These are phyloP conservation scores for Poeciliopsis turneri DNA, from an alignment of 2,797 vertebrate species.

Conservation along the genomic window DNA sequence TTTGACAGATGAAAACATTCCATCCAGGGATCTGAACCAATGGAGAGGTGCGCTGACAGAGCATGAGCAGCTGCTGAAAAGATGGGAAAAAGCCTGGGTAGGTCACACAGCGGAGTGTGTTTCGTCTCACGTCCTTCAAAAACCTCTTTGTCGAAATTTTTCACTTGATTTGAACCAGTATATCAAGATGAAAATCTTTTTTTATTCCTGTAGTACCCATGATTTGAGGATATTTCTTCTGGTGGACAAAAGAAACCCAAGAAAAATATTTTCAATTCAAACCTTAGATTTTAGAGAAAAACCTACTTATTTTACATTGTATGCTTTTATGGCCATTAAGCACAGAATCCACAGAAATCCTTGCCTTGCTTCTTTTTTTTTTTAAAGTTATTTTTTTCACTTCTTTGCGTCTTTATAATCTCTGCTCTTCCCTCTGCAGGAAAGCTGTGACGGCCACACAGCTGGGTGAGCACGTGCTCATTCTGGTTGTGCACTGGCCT, in stretches of 20 bases:
- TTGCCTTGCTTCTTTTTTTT: not conserved
- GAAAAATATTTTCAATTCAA: not conserved
- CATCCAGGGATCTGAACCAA: slow-evolving; percentile 82
- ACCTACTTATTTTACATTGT: not conserved
- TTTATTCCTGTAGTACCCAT: not conserved
- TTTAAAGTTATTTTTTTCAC: not conserved
- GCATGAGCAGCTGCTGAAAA: slow-evolving; percentile 86
- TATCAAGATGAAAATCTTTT: not conserved
- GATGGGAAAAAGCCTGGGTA: slow-evolving; percentile 92
- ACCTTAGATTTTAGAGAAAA: not conserved
- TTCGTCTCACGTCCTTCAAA: not conserved
- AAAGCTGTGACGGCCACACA: slow-evolving; percentile 79
- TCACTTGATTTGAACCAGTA: not conserved
- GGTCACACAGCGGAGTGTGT: slow-evolving; percentile 52
- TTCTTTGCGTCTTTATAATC: not conserved
- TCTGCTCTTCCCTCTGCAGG: slow-evolving; percentile 59
- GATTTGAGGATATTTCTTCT: not conserved
- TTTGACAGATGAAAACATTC: slow-evolving; percentile 80
- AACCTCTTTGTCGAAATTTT: not conserved
- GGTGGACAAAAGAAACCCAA: not conserved
- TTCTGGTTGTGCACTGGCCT: slow-evolving; percentile 37
- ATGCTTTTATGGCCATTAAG: not conserved
- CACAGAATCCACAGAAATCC: not conserved
- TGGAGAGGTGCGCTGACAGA: slow-evolving; percentile 87
- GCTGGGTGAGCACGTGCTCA: slow-evolving; percentile 57